phyloP scores from a whole-genome alignment of 2,888 invertebrate genomes.

The Cephus sareptanus region DNA sequence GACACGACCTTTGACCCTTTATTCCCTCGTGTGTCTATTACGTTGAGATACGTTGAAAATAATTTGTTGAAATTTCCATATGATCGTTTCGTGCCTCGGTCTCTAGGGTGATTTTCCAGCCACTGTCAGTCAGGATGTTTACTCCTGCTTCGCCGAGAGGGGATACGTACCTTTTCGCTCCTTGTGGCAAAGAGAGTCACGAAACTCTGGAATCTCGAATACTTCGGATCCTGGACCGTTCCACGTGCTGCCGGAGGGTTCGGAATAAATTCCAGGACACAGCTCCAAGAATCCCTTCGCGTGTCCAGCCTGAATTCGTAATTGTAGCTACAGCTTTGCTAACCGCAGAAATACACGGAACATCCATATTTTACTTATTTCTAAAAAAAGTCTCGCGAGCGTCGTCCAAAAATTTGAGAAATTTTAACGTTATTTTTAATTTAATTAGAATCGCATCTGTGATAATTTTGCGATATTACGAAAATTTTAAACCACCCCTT shows the following conservation, averaged over 20 bases:
- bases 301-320: slow-evolving; percentile 1
- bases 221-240: not conserved
- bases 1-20: not conserved
- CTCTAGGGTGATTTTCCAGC: not conserved
- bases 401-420: not conserved
- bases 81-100: not conserved
- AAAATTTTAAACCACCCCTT: too few species aligned
- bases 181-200: not conserved
- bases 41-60: not conserved
- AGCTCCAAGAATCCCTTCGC: not conserved
- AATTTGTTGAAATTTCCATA: not conserved
- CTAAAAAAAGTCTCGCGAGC: not conserved
- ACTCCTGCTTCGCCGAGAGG: not conserved
- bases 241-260: not conserved
- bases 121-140: not conserved
- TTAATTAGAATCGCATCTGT: too few species aligned
- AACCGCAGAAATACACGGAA: not conserved
- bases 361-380: not conserved
- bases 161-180: not conserved
- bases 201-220: not conserved
- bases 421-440: not conserved
- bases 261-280: not conserved
- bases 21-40: not conserved
- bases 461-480: too few species aligned
- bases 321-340: not conserved